phyloP scores from a whole-genome alignment of 2,113 vertebrate species.

The Columbina picui region DNA sequence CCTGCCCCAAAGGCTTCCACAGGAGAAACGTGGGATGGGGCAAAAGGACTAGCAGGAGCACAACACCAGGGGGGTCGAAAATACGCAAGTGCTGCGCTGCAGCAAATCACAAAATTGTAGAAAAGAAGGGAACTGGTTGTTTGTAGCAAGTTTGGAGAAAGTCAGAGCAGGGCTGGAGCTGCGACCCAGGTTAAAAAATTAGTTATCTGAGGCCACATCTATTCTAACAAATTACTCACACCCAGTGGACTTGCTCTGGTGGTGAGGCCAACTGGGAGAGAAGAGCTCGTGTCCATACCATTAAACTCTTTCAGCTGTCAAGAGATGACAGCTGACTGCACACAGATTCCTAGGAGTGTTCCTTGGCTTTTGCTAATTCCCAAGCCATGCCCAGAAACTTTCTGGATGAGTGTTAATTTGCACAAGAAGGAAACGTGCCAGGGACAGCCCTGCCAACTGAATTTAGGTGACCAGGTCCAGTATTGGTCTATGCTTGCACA shows the following conservation, averaged over 20 bases:
- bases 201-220: background rate
- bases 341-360: background rate
- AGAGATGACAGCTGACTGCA: background rate
- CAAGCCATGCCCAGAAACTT: background rate
- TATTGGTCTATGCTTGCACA: background rate
- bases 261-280: background rate
- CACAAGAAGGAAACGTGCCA: background rate
- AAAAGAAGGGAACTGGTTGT: background rate
- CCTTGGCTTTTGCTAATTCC: background rate
- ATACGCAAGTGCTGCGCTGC: background rate
- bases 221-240: background rate
- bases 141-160: background rate
- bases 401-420: background rate
- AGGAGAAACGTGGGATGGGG: background rate
- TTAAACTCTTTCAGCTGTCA: background rate
- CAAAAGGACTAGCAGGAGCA: background rate
- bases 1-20: background rate
- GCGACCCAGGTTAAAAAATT: background rate
- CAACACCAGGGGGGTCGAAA: background rate
- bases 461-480: background rate
- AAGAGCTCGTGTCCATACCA: background rate
- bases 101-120: background rate
- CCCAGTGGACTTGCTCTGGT: background rate
- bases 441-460: background rate
- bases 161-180: background rate